These are phyloP conservation scores for Enteromius argenteus DNA, from an alignment of 2,797 vertebrate genomes.

Conservation along the genomic window DNA sequence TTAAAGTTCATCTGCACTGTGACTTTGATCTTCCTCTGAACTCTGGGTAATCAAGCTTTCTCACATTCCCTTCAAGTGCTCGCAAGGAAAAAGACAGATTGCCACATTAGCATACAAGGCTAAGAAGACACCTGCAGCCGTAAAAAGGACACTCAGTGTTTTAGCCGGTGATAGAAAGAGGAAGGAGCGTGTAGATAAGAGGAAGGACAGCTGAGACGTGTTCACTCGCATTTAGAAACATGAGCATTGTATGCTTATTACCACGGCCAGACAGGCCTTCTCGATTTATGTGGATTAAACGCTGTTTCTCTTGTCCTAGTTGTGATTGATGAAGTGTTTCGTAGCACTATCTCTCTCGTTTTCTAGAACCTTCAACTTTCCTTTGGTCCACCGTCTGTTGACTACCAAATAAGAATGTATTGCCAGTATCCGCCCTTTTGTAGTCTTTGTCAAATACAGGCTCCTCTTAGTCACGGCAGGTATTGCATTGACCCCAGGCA, in stretches of 20 bases:
- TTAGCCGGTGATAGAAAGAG: conserved; percentile 13
- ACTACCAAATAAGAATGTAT: conserved; percentile 5
- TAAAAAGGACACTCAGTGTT: conserved; percentile 40
- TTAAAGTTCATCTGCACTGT: conserved; percentile 2
- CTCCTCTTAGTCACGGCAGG: background rate
- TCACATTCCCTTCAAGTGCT: conserved; percentile 13
- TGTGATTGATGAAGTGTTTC: conserved; percentile 21
- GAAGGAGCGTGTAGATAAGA: background rate
- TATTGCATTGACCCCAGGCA: background rate
- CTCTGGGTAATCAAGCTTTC: conserved; percentile 28
- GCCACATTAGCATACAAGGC: conserved; percentile 45
- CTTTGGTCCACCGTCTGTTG: background rate
- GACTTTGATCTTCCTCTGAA: conserved; percentile 36
- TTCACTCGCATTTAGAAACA: conserved; percentile 29
- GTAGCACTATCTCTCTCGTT: conserved; percentile 1
- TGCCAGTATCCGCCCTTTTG: background rate
- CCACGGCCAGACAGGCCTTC: background rate
- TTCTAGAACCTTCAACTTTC: conserved; percentile 18
- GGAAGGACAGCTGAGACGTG: conserved; percentile 24
- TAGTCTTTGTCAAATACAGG: conserved; percentile 7
- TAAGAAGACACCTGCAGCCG: conserved; percentile 36
- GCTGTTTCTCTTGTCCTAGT: background rate
- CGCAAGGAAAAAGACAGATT: conserved; percentile 35
- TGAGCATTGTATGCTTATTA: conserved; percentile 29
- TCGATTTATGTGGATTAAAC: conserved; percentile 19